Evolutionary conservation across 2,113 vertebrate species (phyloP), one percentile per base, ranked within the genome.

Genomic region (Leptodactylus fuscus): DNA sequence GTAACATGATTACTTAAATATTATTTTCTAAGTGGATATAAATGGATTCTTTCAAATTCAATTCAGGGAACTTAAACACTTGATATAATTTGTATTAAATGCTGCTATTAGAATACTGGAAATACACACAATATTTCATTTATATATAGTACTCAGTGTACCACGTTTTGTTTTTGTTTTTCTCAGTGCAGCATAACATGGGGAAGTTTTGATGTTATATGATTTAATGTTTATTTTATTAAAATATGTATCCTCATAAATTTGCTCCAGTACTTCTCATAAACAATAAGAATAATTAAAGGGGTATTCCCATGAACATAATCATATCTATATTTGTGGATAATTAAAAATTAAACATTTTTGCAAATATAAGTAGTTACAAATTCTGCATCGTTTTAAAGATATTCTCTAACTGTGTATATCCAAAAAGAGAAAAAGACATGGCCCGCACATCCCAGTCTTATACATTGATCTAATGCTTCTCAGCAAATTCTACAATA

Each of bases 1-100:
- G 41, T 24, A 75, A 48, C 27, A 49, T 75, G 71, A 62, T 36
- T 67, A 81, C 36, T 32, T 10, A 15, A 18, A 70, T 48, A 70
- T 53, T 71, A 51, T 38, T 71, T 53, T 49, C 29, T 34, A n/a
- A 74, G 24, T 29, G 67, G 32, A 60, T 74, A 44, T 53, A 41
- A 83, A 53, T 83, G 69, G 51, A 60, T 83, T 58, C 49, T 74
- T 34, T 83, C 51, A 83, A 36, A 74, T 53, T 16, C 22, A 74
- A 34, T 36, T 38, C 18, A 34, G 53, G 34, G 69, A n/a, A 74
- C 32, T 46, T 74, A 83, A 24, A 58, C 18, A 24, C 29, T 44
- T 29, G 44, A 67, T 24, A 46, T 58, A 49, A 74, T 74, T 83
- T 74, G 74, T 58, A 55, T 83, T 74, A 83, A 51, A 49, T 58